A percentile compares a stretch with the other conserved stretches of the same genome.
Evolutionary conservation across 1,140 invertebrate genomes (phyloP).

Genomic region (Zaprionus ornatus): DNA sequence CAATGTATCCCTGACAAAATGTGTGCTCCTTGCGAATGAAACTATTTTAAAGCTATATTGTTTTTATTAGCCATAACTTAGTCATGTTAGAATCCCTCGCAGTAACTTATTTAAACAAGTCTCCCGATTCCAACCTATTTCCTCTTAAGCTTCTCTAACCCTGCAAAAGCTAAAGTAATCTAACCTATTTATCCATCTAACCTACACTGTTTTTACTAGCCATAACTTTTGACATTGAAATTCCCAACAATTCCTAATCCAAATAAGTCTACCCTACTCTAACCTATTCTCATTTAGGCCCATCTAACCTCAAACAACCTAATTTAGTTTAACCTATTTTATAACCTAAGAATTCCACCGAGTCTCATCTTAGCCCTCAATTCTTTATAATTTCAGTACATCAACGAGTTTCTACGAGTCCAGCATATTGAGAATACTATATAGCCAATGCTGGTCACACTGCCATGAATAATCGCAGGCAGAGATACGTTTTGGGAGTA

Average conservation of each 20-base stretch:
- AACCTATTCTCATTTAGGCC: not conserved
- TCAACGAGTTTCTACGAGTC: not conserved
- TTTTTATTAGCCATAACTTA: not conserved
- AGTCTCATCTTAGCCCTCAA: not conserved
- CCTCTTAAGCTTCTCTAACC: not conserved
- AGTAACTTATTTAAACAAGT: too few species aligned
- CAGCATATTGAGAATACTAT: not conserved
- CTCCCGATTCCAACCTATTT: not conserved
- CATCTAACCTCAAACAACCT: not conserved
- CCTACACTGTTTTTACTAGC: not conserved
- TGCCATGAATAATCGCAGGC: conserved; percentile 6
- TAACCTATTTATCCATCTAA: not conserved
- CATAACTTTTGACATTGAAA: not conserved
- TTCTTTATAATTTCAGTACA: not conserved
- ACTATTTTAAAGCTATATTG: not conserved
- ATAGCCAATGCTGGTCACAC: conserved; percentile 4
- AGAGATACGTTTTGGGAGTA: conserved; percentile 30
- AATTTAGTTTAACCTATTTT: not conserved
- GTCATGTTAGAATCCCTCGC: not conserved
- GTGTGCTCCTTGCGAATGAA: not conserved
- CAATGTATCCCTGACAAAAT: not conserved
- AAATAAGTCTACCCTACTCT: not conserved
- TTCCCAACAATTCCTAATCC: not conserved
- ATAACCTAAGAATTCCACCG: not conserved
- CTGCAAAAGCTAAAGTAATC: not conserved